Base-by-base conservation (phyloP, 2,888 invertebrate genomes). In the Hesperia comma region DNA sequence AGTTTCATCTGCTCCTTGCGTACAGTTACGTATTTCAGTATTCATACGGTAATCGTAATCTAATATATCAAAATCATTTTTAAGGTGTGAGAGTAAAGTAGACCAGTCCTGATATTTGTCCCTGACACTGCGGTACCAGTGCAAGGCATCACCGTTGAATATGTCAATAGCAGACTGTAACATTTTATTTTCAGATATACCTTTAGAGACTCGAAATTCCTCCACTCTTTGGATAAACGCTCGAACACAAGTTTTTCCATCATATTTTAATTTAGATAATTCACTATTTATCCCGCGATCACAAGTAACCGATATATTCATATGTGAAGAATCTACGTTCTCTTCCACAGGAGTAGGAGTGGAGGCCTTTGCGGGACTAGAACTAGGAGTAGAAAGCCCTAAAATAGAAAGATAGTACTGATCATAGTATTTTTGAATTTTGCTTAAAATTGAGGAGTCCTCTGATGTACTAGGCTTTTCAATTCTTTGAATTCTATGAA, bases 371-470 rank as follows among this genome's bases (percentile, higher is more conserved):
- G 53, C 10, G 15, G 19, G 6, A 53, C 10, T 53, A 5, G 19
- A 6, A 10, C 1, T 21, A 17, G 26, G 15, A 7, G 15, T 53
- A 17, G 12, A 6, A 17, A 53, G 19, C 7, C 26, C 26, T 15
- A 12, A 17, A 4, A 26, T 4, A 26, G 7, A 15, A 53, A 6
- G 2, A 26, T 5, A 26, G 26, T 26, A 4, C 5, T 4, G 26
- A n/a, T 53, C 53, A 26, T 17, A 53, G 12, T 53, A 17, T 53
- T 53, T 17, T 17, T 53, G 19, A 53, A 53, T 53, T 53, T 17
- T 53, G n/a, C 4, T 14, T 43, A 43, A n/a, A 3, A 14, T 43
- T 6, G n/a, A 43, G 14, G 14, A 43, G n/a, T 43, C 8, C 43
- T 43, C 43, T 10, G 43, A 10, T 4, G 43, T n/a, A 15, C 53